Base-by-base conservation (phyloP, 2,113 vertebrate genomes). In the Eretmochelys imbricata region DNA sequence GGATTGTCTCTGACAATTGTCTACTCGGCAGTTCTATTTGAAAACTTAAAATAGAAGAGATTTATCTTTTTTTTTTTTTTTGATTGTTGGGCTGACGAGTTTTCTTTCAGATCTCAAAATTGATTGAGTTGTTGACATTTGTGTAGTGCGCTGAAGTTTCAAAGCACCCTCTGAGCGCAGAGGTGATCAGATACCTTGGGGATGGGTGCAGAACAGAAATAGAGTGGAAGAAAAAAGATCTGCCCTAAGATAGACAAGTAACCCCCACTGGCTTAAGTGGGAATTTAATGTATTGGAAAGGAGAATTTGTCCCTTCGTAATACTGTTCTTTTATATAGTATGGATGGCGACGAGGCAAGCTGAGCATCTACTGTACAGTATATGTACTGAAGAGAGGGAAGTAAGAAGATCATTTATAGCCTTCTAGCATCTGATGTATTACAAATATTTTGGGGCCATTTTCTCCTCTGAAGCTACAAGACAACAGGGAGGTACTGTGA, bases 191-290 rank as follows among this genome's bases (percentile, higher is more conserved):
- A n/a, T n/a, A 17, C 31, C 3, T 38, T 81, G 35, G 24, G 5
- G 65, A 72, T 38, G 50, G 5, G 29, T 53, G n/a, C 42, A 84
- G 29, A n/a, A 81, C 80, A 69, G 49, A 35, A 54, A 55, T 8
- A 49, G 35, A 1, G 1, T 48, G 76, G 65, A 82, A 0, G 1
- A 27, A 84, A n/a, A 4, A 12, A 16, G 5, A 1, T 11, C 55
- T 62, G 27, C 14, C 0, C 1, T 29, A 3, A 49, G 22, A n/a
- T 31, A 12, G 38, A 75, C 19, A n/a, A 1, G 3, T 5, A 72
- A 1, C 13, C 31, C 54, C 14, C 4, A 22, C 24, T 48, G 27
- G 8, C 11, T 38, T 20, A 87, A 35, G 27, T 54, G 20, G 69
- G 16, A 89, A 20, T 9, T 9, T 57, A 3, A 10, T 49, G 53